phyloP scores from a whole-genome alignment of 2,888 invertebrate species.

The Scaptomyza parva region DNA sequence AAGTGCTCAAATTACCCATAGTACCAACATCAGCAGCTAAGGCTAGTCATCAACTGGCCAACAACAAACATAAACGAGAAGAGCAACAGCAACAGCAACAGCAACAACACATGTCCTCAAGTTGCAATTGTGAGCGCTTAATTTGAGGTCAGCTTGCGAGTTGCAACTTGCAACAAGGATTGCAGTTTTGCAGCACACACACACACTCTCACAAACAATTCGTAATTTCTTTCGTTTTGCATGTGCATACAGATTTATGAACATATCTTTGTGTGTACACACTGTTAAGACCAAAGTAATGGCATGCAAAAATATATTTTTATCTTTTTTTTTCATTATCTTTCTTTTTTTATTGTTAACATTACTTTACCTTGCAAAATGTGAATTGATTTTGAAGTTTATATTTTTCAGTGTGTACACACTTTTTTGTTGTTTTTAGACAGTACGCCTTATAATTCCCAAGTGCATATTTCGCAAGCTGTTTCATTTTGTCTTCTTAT shows the following conservation, averaged over 20 bases:
- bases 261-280: background rate
- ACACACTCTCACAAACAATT: background rate
- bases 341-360: no score
- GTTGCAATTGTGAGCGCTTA: constrained; percentile 69
- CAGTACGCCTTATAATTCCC: no score
- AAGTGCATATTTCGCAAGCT: no score
- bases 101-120: constrained; percentile 45
- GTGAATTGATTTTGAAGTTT: no score
- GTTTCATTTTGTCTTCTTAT: no score
- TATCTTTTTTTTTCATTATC: no score
- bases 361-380: no score
- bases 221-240: background rate
- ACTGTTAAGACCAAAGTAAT: background rate
- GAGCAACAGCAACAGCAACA: constrained; percentile 10
- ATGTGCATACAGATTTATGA: background rate
- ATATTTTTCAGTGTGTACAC: no score
- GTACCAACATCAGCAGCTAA: constrained; percentile 19
- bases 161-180: constrained; percentile 4
- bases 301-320: background rate
- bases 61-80: no score
- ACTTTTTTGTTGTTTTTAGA: no score
- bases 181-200: constrained; percentile 10
- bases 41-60: background rate
- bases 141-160: constrained; percentile 61
- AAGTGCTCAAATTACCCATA: no score